Conservation (phyloP, 2,888 invertebrate genomes). For the Volucella zonaria region DNA sequence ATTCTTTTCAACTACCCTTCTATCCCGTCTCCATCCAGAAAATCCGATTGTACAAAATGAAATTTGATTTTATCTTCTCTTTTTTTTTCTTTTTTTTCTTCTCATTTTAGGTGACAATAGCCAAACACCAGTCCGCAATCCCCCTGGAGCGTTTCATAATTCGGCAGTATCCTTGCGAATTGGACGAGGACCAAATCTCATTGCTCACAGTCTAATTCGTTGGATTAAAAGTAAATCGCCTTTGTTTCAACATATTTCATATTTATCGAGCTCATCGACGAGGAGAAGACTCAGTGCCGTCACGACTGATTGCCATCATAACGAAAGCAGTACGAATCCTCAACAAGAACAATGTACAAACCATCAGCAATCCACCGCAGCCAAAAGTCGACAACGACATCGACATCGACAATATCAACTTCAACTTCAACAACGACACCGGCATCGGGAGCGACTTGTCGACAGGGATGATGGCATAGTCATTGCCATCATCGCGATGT, state of each 20-base stretch:
- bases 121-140: slow-evolving; percentile 82
- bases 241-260: slow-evolving; percentile 79
- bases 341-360: slow-evolving; percentile 39
- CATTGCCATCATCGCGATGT: slow-evolving; percentile 40
- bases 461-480: slow-evolving; percentile 38
- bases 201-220: slow-evolving; percentile 80
- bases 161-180: slow-evolving; percentile 80
- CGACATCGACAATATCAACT: slow-evolving; percentile 10
- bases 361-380: slow-evolving; percentile 44
- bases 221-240: slow-evolving; percentile 82
- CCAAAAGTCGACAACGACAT: slow-evolving; percentile 54
- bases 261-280: slow-evolving; percentile 81
- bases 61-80: slow-evolving; percentile 43
- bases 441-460: slow-evolving; percentile 19
- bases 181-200: slow-evolving; percentile 78
- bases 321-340: not conserved
- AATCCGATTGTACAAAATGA: slow-evolving; percentile 22
- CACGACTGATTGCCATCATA: slow-evolving; percentile 31
- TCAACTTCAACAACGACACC: not conserved
- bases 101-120: slow-evolving; percentile 80
- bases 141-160: slow-evolving; percentile 83
- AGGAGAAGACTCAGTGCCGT: slow-evolving; percentile 8
- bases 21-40: not conserved
- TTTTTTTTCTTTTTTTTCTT: slow-evolving; percentile 38
- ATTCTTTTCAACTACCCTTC: not conserved